Evolutionary conservation across 2,888 invertebrate genomes (phyloP).

Genomic region (Drosophila eohydei): DNA sequence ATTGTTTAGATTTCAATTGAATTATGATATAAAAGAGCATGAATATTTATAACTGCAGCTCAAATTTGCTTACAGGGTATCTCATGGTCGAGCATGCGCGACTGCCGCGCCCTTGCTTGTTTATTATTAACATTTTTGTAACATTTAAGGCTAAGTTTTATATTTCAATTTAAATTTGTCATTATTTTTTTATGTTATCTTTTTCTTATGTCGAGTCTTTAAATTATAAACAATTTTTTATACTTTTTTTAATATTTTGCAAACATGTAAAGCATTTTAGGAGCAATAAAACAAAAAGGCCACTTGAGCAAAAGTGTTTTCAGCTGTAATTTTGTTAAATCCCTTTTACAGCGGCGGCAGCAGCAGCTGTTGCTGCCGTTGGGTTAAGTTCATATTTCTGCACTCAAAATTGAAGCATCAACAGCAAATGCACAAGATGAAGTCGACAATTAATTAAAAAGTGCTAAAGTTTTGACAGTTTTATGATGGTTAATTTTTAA

Average conservation of each 20-base stretch:
- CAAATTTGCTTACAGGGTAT: neutral
- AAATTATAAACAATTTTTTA: neutral
- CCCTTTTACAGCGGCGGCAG: neutral
- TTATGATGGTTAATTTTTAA: slow-evolving; percentile 41
- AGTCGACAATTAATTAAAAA: slow-evolving; percentile 49
- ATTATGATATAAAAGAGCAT: too few relatives aligned
- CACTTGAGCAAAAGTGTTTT: neutral
- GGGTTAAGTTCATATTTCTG: slow-evolving; percentile 22
- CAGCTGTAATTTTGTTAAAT: slow-evolving; percentile 3
- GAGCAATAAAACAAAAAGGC: neutral
- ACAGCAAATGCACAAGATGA: slow-evolving; percentile 8
- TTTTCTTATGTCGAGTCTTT: neutral
- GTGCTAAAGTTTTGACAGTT: slow-evolving; percentile 50
- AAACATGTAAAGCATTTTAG: slow-evolving; percentile 3
- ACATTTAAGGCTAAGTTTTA: neutral
- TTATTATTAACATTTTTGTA: slow-evolving; percentile 1
- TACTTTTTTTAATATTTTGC: neutral
- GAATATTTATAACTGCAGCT: neutral
- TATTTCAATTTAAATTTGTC: neutral
- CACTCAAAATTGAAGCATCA: slow-evolving; percentile 14
- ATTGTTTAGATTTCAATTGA: too few relatives aligned
- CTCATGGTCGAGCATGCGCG: neutral
- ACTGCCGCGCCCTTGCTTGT: too few relatives aligned
- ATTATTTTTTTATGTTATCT: neutral
- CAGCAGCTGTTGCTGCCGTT: slow-evolving; percentile 4